These are phyloP conservation scores for Augochlora pura DNA, from an alignment of 1,140 invertebrate genomes.

Conservation along the genomic window DNA sequence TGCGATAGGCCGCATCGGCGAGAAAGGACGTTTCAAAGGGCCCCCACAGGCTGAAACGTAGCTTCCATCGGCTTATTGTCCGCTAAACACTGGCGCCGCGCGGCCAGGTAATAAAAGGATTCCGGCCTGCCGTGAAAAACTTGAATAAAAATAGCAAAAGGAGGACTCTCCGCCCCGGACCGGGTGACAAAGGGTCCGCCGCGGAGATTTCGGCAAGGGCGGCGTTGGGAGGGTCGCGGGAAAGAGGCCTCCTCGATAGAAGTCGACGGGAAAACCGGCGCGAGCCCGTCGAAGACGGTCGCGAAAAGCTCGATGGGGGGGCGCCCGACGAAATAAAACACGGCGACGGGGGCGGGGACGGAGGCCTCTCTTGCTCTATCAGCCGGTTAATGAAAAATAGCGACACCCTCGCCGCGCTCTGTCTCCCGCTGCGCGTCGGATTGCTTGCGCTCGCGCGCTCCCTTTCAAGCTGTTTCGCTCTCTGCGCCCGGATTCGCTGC, in stretches of 20 bases:
- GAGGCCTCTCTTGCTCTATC: constrained; percentile 61
- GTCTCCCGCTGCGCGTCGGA: constrained; percentile 69
- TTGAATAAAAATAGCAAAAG: constrained; percentile 69
- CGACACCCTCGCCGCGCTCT: constrained; percentile 68
- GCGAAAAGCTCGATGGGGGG: constrained; percentile 10
- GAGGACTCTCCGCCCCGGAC: constrained; percentile 14
- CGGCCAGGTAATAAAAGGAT: constrained; percentile 67
- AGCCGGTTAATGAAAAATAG: constrained; percentile 77
- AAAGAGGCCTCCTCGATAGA: constrained; percentile 8
- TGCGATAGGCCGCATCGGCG: too few relatives aligned
- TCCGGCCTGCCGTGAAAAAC: constrained; percentile 59
- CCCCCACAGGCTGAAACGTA: constrained; percentile 62
- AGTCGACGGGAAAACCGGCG: constrained; percentile 22
- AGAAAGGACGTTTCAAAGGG: constrained; percentile 58
- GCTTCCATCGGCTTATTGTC: constrained; percentile 69
- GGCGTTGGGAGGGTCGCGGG: not conserved
- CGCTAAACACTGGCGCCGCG: constrained; percentile 67
- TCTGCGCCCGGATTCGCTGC: constrained; percentile 59
- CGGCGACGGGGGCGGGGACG: constrained; percentile 46
- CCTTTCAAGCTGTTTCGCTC: constrained; percentile 12
- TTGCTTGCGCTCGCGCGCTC: constrained; percentile 66
- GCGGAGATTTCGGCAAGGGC: constrained; percentile 35
- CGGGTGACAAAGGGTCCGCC: constrained; percentile 60
- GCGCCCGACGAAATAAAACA: constrained; percentile 66
- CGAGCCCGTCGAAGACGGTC: not conserved